A percentile compares a stretch with the other conserved stretches of the same genome.
phyloP scores from a whole-genome alignment of 2,797 vertebrate genomes.

The Poeciliopsis gracilis region DNA sequence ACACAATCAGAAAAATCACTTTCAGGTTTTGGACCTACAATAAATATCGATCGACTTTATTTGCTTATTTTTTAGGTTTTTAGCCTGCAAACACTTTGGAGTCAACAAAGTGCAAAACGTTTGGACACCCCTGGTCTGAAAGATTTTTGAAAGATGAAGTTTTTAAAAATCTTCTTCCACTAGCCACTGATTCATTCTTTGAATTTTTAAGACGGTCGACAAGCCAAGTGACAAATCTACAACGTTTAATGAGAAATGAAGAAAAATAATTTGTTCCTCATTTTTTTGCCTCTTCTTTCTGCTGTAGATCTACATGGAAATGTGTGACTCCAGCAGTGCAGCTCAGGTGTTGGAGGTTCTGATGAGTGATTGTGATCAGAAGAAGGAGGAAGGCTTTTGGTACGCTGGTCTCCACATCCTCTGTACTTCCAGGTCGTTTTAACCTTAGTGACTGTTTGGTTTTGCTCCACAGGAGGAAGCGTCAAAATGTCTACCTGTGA shows the following conservation, averaged over 20 bases:
- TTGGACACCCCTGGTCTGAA: too few relatives aligned
- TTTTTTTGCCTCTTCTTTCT: neutral
- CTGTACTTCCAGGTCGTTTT: neutral
- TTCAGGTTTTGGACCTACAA: too few relatives aligned
- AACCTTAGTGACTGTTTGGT: neutral
- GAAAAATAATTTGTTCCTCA: neutral
- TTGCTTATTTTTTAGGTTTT: too few relatives aligned
- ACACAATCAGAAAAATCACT: too few relatives aligned
- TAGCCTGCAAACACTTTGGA: too few relatives aligned
- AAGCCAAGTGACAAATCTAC: neutral
- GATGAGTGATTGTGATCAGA: too few relatives aligned
- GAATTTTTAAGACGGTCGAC: neutral
- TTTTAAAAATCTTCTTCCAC: too few relatives aligned
- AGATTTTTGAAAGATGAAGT: neutral
- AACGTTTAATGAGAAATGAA: neutral
- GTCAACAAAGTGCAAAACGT: too few relatives aligned
- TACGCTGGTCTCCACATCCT: neutral
- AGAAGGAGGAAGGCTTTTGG: too few relatives aligned
- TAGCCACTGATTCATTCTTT: neutral
- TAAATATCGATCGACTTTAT: too few relatives aligned
- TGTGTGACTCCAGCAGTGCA: conserved; percentile 47
- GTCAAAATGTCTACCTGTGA: neutral
- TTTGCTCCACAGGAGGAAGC: neutral
- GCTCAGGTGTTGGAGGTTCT: conserved; percentile 8
- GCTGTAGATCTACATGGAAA: conserved; percentile 75